Evolutionary conservation across 2,797 vertebrate genomes (phyloP).

Genomic region (Epinephelus coioides): DNA sequence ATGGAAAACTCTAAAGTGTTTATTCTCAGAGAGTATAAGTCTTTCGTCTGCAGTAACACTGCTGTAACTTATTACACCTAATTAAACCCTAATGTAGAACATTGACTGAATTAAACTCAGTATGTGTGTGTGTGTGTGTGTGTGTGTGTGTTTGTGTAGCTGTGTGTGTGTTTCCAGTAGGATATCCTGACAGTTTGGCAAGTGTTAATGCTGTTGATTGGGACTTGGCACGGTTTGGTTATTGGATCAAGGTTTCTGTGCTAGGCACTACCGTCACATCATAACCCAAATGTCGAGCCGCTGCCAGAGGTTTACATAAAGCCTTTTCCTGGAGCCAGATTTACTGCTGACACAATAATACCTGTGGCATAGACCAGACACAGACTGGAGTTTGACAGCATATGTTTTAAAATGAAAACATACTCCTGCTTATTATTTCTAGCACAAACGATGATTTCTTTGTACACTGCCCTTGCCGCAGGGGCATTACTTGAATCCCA

Average conservation of each 20-base stretch:
- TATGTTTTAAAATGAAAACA: conserved; percentile 25
- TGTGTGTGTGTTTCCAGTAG: background rate
- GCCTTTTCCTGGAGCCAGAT: conserved; percentile 22
- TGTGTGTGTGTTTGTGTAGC: background rate
- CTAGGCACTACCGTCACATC: conserved; percentile 9
- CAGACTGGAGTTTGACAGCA: conserved; percentile 10
- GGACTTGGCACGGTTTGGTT: conserved; percentile 38
- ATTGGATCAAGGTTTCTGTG: conserved; percentile 51
- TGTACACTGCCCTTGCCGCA: background rate
- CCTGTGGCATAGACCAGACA: conserved; percentile 21
- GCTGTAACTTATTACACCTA: background rate
- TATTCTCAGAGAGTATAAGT: background rate
- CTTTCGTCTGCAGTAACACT: background rate
- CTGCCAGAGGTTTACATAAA: conserved; percentile 30
- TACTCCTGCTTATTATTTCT: conserved; percentile 1
- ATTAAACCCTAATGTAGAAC: conserved; percentile 5
- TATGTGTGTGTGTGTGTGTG: background rate
- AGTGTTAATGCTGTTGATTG: conserved; percentile 31
- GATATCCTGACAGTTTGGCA: conserved; percentile 23
- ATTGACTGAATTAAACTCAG: background rate
- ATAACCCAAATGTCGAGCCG: conserved; percentile 17
- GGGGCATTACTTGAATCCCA: conserved; percentile 8
- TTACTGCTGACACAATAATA: conserved; percentile 31
- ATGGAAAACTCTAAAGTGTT: background rate
- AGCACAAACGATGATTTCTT: background rate